Conservation (phyloP, 2,797 vertebrate genomes). For the Staurois parvus region DNA sequence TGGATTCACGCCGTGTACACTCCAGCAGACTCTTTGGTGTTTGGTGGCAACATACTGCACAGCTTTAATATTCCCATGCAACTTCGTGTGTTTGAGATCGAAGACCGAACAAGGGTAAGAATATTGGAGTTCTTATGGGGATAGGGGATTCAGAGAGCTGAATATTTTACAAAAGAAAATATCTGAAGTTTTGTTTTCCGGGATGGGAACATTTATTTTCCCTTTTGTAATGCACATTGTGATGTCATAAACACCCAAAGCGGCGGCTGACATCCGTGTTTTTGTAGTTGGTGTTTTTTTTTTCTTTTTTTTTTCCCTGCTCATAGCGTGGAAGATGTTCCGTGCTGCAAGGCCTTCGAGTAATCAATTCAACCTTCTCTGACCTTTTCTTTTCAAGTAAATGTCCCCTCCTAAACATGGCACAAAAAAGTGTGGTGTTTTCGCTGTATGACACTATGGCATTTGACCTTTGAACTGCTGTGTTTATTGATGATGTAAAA, state of each 20-base stretch:
- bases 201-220: no score
- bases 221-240: neutral
- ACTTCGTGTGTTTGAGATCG: conserved; percentile 95
- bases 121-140: neutral
- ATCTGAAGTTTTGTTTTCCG: no score
- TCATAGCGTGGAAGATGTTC: neutral
- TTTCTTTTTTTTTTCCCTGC: neutral
- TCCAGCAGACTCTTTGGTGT: conserved; percentile 94
- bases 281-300: neutral
- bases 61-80: conserved; percentile 99
- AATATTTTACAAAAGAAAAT: neutral
- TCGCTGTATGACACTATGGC: neutral
- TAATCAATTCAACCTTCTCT: conserved; percentile 44
- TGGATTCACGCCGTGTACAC: conserved; percentile 99
- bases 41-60: conserved; percentile 97
- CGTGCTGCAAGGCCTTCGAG: neutral
- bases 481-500: neutral
- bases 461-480: conserved; percentile 1
- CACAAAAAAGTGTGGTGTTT: neutral
- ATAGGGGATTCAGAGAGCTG: neutral
- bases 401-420: neutral
- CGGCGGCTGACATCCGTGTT: neutral
- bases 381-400: conserved; percentile 15
- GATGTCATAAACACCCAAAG: neutral
- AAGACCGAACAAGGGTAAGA: conserved; percentile 95